Evolutionary conservation across 2,113 vertebrate species (phyloP).

Genomic region (Regulus satrapa): DNA sequence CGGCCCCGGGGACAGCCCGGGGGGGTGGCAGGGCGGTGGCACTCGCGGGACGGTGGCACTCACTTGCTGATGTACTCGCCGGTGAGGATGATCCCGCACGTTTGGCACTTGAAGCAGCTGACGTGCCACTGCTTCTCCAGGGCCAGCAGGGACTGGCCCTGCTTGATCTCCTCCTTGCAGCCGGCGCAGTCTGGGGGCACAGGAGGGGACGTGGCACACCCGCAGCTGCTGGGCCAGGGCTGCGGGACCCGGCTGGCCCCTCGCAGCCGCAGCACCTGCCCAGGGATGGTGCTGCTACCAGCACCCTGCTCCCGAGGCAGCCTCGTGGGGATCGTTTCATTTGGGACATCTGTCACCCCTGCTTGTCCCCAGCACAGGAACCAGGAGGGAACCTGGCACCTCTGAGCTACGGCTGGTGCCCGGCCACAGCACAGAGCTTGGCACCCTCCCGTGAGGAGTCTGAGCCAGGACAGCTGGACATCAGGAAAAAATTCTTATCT

Average conservation of each 20-base stretch:
- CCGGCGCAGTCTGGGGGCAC: slow-evolving; percentile 87
- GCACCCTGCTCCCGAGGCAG: background rate
- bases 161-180: slow-evolving; percentile 95
- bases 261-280: background rate
- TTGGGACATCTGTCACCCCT: background rate
- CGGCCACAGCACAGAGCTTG: background rate
- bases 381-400: background rate
- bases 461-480: background rate
- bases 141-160: slow-evolving; percentile 94
- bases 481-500: background rate
- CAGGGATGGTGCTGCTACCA: background rate
- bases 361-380: background rate
- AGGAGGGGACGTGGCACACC: background rate
- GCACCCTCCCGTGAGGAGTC: accelerated
- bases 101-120: slow-evolving; percentile 98
- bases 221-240: background rate
- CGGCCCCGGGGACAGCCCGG: background rate
- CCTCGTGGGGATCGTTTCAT: background rate
- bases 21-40: accelerated
- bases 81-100: slow-evolving; percentile 90
- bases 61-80: slow-evolving; percentile 99
- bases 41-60: slow-evolving; percentile 59
- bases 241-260: accelerated
- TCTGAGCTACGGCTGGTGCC: background rate
- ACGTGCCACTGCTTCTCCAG: slow-evolving; percentile 99